Conservation (phyloP, 2,888 invertebrate species). For the Theodoxus fluviatilis region DNA sequence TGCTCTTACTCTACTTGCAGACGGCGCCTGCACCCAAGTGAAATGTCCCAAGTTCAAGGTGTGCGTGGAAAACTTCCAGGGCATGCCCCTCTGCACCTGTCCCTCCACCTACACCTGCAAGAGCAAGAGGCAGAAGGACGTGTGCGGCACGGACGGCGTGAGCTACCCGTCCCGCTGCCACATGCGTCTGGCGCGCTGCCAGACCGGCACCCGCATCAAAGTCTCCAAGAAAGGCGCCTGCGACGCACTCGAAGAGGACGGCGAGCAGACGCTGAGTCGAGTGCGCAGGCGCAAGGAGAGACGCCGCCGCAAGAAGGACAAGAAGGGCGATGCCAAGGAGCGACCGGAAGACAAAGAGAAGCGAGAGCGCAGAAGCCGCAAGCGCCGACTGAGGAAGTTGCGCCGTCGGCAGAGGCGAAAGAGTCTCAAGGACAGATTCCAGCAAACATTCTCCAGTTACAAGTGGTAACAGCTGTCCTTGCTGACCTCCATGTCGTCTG, state of each 20-base stretch:
- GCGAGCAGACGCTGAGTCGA: background rate
- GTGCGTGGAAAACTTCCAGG: conserved; percentile 57
- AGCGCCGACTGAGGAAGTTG: conserved; percentile 24
- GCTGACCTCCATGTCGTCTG: too few relatives aligned
- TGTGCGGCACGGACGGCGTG: conserved; percentile 55
- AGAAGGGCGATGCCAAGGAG: background rate
- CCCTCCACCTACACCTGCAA: conserved; percentile 54
- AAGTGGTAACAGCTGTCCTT: too few relatives aligned
- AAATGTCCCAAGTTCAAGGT: conserved; percentile 57
- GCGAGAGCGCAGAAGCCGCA: conserved; percentile 22
- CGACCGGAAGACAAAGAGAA: conserved; percentile 10
- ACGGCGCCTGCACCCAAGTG: conserved; percentile 47
- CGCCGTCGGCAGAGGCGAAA: conserved; percentile 19
- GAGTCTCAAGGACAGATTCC: conserved; percentile 6
- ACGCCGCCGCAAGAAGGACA: conserved; percentile 15
- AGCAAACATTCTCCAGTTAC: conserved; percentile 18
- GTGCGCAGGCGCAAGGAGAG: background rate
- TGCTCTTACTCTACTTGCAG: conserved; percentile 31
- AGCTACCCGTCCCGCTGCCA: conserved; percentile 53
- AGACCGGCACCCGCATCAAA: conserved; percentile 38
- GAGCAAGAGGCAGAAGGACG: conserved; percentile 37
- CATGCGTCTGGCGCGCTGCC: conserved; percentile 46
- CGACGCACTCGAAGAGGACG: background rate
- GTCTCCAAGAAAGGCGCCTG: conserved; percentile 31
- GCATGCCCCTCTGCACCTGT: conserved; percentile 57